A percentile compares a stretch with the other conserved stretches of the same genome.
These are phyloP conservation scores for Criorhina ranunculi DNA, from an alignment of 2,888 invertebrate species.

Conservation along the genomic window DNA sequence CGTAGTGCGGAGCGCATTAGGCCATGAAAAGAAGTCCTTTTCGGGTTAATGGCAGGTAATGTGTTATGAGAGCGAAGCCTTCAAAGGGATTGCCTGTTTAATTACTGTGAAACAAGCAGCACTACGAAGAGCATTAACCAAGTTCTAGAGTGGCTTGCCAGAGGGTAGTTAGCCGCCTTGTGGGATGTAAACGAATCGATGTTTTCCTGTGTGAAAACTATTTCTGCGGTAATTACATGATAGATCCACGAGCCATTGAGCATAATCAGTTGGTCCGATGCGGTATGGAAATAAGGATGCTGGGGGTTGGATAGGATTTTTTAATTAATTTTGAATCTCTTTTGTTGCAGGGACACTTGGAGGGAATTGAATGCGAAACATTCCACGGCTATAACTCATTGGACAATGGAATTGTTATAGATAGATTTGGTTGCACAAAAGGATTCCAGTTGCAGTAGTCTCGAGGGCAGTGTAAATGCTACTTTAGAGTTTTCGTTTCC, in stretches of 20 bases:
- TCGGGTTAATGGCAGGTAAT: conserved; percentile 68
- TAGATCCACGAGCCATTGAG: conserved; percentile 45
- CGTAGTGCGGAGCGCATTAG: conserved; percentile 59
- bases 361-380: conserved; percentile 10
- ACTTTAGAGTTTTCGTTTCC: conserved; percentile 36
- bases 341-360: conserved; percentile 20
- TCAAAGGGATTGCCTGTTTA: conserved; percentile 60
- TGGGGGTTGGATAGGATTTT: conserved; percentile 27
- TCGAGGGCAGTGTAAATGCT: conserved; percentile 43
- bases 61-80: conserved; percentile 43
- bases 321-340: conserved; percentile 38
- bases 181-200: conserved; percentile 37
- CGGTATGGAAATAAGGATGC: conserved; percentile 4
- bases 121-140: conserved; percentile 20
- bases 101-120: conserved; percentile 72
- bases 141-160: background rate
- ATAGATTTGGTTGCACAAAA: conserved; percentile 10
- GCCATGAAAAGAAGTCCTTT: conserved; percentile 66
- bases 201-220: conserved; percentile 42
- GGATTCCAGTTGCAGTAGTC: conserved; percentile 5
- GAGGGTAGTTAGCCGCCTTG: background rate
- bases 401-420: conserved; percentile 10
- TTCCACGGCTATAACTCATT: conserved; percentile 28
- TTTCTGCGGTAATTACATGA: conserved; percentile 46
- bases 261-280: conserved; percentile 34